Evolutionary conservation across 2,797 vertebrate species (phyloP), one percentile per base, ranked within the genome.

Genomic region (Sebastes taczanowskii): DNA sequence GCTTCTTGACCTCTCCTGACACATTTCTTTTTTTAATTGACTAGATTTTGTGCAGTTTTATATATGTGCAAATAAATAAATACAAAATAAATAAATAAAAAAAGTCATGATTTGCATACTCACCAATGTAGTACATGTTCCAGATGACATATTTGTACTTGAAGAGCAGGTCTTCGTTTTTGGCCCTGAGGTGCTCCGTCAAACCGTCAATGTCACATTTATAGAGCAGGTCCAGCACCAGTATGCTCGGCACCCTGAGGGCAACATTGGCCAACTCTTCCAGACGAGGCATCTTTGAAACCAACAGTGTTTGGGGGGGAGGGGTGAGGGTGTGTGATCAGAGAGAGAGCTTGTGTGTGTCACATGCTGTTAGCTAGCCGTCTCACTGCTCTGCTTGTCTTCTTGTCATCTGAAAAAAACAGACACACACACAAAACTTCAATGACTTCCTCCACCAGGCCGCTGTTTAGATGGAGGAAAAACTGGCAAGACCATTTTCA

Each of bases 171-270:
- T 95, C 95, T 81, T 95, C 95, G 2, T 95, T 96, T 76, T 93
- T 95, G 30, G 95, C 96, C 76, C 86, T 95, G 38, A 97, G 93
- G 72, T 96, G 93, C 58, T 96, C 95, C 0, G 93, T 95, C 11
- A 96, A 80, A 53, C 95, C 95, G 29, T 96, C 95, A 4, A 96
- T 86, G 80, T 97, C 97, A 94, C 96, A 97, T 88, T 96, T 97
- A 74, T 97, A 97, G 6, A 97, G 94, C 91, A 96, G 73, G 86
- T 97, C 97, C 91, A 98, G 89, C 53, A 96, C 75, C 80, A 97
- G 89, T 4, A 98, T 93, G 88, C 94, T 95, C 49, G 96, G 97
- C 62, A 98, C 96, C 86, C 97, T 93, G 38, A 97, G 94, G 34
- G 91, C 94, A 20, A 98, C 95, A 79, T 97, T 97, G 69, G 96